Evolutionary conservation across 2,888 invertebrate genomes (phyloP).

Genomic region (Andrena flavipes): DNA sequence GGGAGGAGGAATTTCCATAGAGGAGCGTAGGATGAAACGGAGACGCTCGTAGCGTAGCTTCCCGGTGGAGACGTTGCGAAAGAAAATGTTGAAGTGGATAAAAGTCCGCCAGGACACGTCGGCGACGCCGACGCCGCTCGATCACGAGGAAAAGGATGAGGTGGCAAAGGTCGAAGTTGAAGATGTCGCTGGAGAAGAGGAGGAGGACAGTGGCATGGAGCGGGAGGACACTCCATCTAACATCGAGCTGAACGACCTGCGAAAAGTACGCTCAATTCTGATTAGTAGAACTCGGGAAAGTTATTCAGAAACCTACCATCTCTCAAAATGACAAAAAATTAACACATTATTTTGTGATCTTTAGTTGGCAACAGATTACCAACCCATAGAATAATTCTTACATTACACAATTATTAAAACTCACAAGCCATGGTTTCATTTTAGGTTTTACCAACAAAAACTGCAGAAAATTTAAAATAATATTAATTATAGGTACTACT

Average conservation of each 20-base stretch:
- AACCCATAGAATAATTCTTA: no score
- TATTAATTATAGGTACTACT: no score
- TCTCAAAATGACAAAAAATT: no score
- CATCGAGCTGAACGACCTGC: conserved; percentile 78
- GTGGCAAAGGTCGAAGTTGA: conserved; percentile 65
- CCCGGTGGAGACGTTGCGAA: conserved; percentile 7
- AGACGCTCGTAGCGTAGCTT: background rate
- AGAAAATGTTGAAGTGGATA: conserved; percentile 83
- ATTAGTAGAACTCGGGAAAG: background rate
- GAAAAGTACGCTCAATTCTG: conserved; percentile 78
- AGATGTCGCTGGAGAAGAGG: conserved; percentile 74
- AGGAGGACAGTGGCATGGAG: conserved; percentile 82
- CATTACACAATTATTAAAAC: no score
- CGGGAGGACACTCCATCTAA: conserved; percentile 80
- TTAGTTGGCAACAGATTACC: no score
- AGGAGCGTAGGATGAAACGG: conserved; percentile 7
- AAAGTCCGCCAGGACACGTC: conserved; percentile 81
- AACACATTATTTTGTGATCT: no score
- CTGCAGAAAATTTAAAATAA: no score
- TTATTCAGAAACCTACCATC: no score
- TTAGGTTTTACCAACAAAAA: no score
- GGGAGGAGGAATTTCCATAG: background rate
- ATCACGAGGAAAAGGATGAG: conserved; percentile 50
- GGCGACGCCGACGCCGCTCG: conserved; percentile 52
- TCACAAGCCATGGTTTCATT: no score